Base-by-base conservation (phyloP, 2,797 vertebrate species). In the Bradypodion pumilum region DNA sequence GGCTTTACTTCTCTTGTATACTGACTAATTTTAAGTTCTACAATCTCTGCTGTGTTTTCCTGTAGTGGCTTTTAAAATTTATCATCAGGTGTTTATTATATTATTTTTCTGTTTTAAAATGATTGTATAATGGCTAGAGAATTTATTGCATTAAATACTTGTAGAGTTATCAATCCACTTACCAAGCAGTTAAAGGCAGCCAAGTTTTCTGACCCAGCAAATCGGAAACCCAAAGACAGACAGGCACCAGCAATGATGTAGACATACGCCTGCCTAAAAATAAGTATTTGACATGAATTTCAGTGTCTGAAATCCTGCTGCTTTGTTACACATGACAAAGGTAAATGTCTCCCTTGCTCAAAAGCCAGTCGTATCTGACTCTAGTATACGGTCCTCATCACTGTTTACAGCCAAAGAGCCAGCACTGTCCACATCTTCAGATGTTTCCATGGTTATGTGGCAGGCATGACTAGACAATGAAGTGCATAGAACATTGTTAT, bases 201-300 rank as follows among this genome's bases (percentile, higher is more conserved):
- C 10, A 97, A 96, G 91, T 99, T 99, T 90, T 98, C 98, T 25
- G 99, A 99, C 13, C 99, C 99, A 1, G 99, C 98, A 89, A 99
- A 99, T 88, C 98, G 97, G 90, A 99, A 97, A 52, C 99, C 99
- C 90, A 99, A 93, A 2, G 98, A 98, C 94, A 99, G 94, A 78
- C 99, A 99, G 0, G 98, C 98, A 62, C 99, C 98, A 2, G 99
- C 98, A 0, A 98, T 98, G 52, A 99, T 99, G 95, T 99, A 99
- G 92, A 98, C 97, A 4, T 99, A 98, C 70, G 98, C 98, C 96
- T 99, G 98, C 88, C 99, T 99, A 91, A 84, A 91, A 89, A 89
- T 15, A 78, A 90, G 87, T 44, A 91, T 2, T 49, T 86, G 83
- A 89, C 68, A 91, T 88, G 80, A 91, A 91, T 25, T n/a, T 12